These are phyloP conservation scores for Nipponacmea schrenckii DNA, from an alignment of 2,888 invertebrate genomes.

Conservation along the genomic window DNA sequence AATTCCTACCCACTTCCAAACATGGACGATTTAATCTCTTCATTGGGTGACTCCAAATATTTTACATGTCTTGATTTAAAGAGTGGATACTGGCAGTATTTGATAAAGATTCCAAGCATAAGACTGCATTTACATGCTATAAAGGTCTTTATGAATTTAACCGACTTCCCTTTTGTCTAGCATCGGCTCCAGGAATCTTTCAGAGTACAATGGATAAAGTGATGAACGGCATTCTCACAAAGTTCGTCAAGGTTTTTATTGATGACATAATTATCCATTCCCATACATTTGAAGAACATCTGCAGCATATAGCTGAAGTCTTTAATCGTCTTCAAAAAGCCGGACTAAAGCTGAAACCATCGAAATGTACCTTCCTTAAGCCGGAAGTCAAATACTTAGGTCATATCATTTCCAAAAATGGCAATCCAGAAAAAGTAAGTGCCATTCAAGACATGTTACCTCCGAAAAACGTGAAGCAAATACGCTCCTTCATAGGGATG, in stretches of 20 bases:
- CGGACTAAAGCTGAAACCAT: slow-evolving; percentile 20
- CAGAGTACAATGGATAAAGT: slow-evolving; percentile 12
- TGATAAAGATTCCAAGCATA: background rate
- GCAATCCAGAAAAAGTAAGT: slow-evolving; percentile 5
- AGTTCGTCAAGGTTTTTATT: slow-evolving; percentile 10
- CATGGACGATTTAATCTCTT: slow-evolving; percentile 1
- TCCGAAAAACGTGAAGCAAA: background rate
- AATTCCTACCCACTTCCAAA: slow-evolving; percentile 5
- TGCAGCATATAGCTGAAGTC: slow-evolving; percentile 14
- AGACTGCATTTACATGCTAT: slow-evolving; percentile 11
- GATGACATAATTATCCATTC: slow-evolving; percentile 18
- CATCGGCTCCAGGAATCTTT: background rate
- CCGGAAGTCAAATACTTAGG: slow-evolving; percentile 15
- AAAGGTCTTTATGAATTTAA: slow-evolving; percentile 10
- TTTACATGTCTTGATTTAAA: slow-evolving; percentile 12
- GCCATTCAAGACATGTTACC: slow-evolving; percentile 4
- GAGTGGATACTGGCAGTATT: slow-evolving; percentile 7
- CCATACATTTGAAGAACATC: slow-evolving; percentile 15
- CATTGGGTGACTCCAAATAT: background rate
- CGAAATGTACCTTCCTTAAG: slow-evolving; percentile 18
- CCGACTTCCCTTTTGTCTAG: slow-evolving; percentile 11
- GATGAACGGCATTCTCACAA: slow-evolving; percentile 5
- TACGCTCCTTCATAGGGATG: background rate
- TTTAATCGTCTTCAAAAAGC: slow-evolving; percentile 13
- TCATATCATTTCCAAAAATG: slow-evolving; percentile 19